A percentile compares a stretch with the other conserved stretches of the same genome.
Evolutionary conservation across 2,888 invertebrate genomes (phyloP).

Genomic region (Zygaena filipendulae): DNA sequence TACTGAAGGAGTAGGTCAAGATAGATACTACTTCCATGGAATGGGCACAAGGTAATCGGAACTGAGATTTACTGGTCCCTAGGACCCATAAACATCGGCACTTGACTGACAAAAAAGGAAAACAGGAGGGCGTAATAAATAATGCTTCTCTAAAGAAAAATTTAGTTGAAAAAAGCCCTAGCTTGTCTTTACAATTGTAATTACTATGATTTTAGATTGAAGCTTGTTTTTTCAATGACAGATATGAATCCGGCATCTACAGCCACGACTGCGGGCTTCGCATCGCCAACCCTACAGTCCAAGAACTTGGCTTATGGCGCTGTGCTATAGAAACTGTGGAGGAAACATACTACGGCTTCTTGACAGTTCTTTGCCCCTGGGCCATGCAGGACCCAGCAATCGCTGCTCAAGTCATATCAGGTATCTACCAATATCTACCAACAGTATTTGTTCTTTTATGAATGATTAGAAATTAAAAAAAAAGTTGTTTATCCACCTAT

Average conservation of each 20-base stretch:
- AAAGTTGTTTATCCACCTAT: too few relatives aligned
- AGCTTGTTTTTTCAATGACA: too few relatives aligned
- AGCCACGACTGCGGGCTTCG: constrained; percentile 36
- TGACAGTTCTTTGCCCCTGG: constrained; percentile 31
- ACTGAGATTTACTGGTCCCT: not conserved
- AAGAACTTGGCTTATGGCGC: constrained; percentile 45
- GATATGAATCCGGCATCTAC: constrained; percentile 23
- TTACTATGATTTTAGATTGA: too few relatives aligned
- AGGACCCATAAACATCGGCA: not conserved
- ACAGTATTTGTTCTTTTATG: too few relatives aligned
- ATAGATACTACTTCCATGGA: constrained; percentile 31
- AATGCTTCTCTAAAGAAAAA: too few relatives aligned
- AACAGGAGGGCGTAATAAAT: too few relatives aligned
- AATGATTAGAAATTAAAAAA: too few relatives aligned
- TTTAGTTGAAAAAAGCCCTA: too few relatives aligned
- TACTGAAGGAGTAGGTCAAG: constrained; percentile 33
- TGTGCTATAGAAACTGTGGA: constrained; percentile 38
- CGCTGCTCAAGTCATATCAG: constrained; percentile 22
- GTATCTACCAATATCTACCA: too few relatives aligned
- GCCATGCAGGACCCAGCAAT: constrained; percentile 24
- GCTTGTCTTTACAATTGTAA: too few relatives aligned
- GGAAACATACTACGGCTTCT: constrained; percentile 38
- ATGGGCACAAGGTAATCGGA: constrained; percentile 23
- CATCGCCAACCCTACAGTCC: constrained; percentile 24
- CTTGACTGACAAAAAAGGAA: too few relatives aligned